phyloP scores from a whole-genome alignment of 2,888 invertebrate species.

The Andrena marginata region DNA sequence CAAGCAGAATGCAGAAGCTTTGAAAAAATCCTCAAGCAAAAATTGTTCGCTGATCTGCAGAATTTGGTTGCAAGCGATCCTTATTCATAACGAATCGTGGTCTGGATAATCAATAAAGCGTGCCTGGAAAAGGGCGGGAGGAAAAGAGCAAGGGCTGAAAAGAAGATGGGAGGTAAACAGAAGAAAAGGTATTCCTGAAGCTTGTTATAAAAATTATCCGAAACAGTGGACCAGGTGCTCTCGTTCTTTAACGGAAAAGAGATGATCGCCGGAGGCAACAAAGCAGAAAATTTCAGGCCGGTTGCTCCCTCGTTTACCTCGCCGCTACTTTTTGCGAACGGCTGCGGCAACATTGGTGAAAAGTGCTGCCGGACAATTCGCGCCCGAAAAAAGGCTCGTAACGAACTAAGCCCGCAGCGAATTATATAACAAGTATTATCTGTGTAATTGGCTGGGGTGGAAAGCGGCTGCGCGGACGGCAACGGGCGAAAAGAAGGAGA shows the following conservation, averaged over 20 bases:
- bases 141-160: background rate
- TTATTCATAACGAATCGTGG: slow-evolving; percentile 61
- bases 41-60: slow-evolving; percentile 31
- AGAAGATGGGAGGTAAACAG: background rate
- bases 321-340: slow-evolving; percentile 21
- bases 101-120: slow-evolving; percentile 59
- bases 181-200: slow-evolving; percentile 18
- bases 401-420: slow-evolving; percentile 11
- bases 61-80: slow-evolving; percentile 43
- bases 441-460: slow-evolving; percentile 34
- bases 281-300: slow-evolving; percentile 46
- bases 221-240: slow-evolving; percentile 9
- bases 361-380: slow-evolving; percentile 23
- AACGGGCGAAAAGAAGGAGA: slow-evolving; percentile 4
- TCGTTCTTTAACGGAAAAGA: slow-evolving; percentile 8
- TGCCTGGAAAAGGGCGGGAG: background rate
- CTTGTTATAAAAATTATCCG: slow-evolving; percentile 52
- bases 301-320: slow-evolving; percentile 31
- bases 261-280: slow-evolving; percentile 30
- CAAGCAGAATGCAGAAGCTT: slow-evolving; percentile 26
- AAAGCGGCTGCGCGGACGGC: background rate
- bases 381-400: slow-evolving; percentile 3
- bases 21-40: slow-evolving; percentile 3
- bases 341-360: slow-evolving; percentile 15
- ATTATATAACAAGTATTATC: slow-evolving; percentile 37